A percentile compares a stretch with the other conserved stretches of the same genome.
Conservation (phyloP, 2,797 vertebrate species). For the Esox masquinongy region DNA sequence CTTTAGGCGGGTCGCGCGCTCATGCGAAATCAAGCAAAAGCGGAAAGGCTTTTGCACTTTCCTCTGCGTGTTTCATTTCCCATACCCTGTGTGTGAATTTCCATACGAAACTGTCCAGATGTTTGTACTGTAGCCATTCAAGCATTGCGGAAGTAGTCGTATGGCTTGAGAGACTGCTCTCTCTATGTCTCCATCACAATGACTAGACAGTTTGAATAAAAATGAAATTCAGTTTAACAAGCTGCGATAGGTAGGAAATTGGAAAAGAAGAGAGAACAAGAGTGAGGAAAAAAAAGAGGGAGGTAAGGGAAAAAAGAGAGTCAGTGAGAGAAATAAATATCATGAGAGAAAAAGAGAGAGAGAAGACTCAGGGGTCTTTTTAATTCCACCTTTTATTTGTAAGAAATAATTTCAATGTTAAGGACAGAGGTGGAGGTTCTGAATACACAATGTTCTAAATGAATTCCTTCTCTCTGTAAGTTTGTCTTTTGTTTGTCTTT, state of each 20-base stretch:
- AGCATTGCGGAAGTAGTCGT: no score
- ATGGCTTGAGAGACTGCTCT: not conserved
- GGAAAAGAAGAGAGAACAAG: constrained; percentile 8
- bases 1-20: no score
- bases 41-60: no score
- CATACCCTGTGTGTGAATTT: no score
- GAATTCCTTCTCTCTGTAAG: no score
- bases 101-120: no score
- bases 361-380: not conserved
- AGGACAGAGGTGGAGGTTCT: not conserved
- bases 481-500: no score
- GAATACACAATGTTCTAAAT: no score
- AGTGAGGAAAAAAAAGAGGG: constrained; percentile 17
- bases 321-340: not conserved
- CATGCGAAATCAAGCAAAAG: no score
- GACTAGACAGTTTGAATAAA: not conserved
- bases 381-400: not conserved
- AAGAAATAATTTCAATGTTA: not conserved
- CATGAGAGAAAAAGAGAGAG: not conserved
- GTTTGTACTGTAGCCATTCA: no score
- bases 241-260: no score
- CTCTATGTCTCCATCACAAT: not conserved
- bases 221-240: not conserved
- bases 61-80: no score
- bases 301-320: not conserved